Conservation (phyloP, 1,140 invertebrate species). For the Aphelinus atriplicis region DNA sequence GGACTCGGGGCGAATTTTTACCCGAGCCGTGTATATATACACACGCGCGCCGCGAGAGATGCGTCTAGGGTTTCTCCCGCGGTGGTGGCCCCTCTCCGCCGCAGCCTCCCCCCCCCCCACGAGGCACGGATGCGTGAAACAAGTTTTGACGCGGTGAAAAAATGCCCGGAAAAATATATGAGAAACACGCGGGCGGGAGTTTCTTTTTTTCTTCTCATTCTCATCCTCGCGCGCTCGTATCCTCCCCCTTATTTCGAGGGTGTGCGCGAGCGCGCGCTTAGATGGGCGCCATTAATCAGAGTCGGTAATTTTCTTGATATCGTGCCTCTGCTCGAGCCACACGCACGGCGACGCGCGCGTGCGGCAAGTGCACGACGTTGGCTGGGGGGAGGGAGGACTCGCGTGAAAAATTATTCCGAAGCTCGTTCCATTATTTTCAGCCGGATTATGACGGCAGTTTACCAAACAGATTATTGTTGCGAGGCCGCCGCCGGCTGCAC, state of each 20-base stretch:
- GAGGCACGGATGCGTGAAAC: constrained; percentile 45
- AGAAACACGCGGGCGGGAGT: constrained; percentile 1
- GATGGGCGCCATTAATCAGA: constrained; percentile 38
- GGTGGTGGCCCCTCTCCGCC: neutral
- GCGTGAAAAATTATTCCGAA: constrained; percentile 35
- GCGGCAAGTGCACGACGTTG: neutral
- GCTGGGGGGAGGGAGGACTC: neutral
- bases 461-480: constrained; percentile 34
- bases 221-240: neutral
- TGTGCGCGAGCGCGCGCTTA: constrained; percentile 9
- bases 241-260: constrained; percentile 10
- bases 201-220: too few species aligned
- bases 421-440: constrained; percentile 24
- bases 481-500: neutral
- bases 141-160: constrained; percentile 39
- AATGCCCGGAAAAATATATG: constrained; percentile 12
- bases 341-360: neutral
- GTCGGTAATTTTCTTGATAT: constrained; percentile 40
- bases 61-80: constrained; percentile 11
- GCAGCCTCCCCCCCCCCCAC: neutral
- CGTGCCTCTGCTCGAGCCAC: neutral
- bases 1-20: constrained; percentile 16
- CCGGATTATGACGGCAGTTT: constrained; percentile 27
- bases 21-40: too few species aligned
- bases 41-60: neutral